phyloP scores from a whole-genome alignment of 1,140 invertebrate species.

The Antheraea mylitta region DNA sequence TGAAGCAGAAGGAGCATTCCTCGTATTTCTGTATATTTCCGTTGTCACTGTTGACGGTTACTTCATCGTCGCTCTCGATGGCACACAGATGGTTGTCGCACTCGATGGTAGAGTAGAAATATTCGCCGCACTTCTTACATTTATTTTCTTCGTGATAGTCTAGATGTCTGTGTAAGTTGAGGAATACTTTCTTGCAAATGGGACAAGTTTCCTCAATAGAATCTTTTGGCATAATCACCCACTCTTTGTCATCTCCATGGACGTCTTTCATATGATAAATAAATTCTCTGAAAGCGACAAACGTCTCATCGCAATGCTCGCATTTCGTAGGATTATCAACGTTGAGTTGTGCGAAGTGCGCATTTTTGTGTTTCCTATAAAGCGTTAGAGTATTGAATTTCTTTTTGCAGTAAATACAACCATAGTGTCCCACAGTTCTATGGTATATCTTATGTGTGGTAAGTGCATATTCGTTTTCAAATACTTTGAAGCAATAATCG shows the following conservation, averaged over 20 bases:
- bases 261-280: conserved; percentile 68
- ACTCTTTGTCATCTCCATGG: conserved; percentile 70
- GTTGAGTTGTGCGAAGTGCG: conserved; percentile 60
- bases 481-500: conserved; percentile 74
- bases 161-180: conserved; percentile 67
- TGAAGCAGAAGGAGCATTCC: conserved; percentile 75
- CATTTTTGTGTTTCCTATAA: conserved; percentile 70
- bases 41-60: conserved; percentile 22
- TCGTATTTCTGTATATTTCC: conserved; percentile 50
- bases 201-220: conserved; percentile 62
- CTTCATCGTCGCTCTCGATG: conserved; percentile 69
- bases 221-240: conserved; percentile 62
- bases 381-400: conserved; percentile 62
- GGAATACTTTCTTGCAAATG: conserved; percentile 73
- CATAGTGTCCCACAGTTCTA: conserved; percentile 59
- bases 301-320: conserved; percentile 72
- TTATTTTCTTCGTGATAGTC: conserved; percentile 73
- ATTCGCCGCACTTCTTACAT: conserved; percentile 72
- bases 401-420: conserved; percentile 69
- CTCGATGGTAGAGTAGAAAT: conserved; percentile 64
- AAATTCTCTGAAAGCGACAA: conserved; percentile 67
- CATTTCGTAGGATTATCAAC: conserved; percentile 70
- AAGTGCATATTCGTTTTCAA: conserved; percentile 66
- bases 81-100: conserved; percentile 69
- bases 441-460: conserved; percentile 68